phyloP scores from a whole-genome alignment of 92 coral and sea anemone genomes.

The Isaurus tuberculatus region DNA sequence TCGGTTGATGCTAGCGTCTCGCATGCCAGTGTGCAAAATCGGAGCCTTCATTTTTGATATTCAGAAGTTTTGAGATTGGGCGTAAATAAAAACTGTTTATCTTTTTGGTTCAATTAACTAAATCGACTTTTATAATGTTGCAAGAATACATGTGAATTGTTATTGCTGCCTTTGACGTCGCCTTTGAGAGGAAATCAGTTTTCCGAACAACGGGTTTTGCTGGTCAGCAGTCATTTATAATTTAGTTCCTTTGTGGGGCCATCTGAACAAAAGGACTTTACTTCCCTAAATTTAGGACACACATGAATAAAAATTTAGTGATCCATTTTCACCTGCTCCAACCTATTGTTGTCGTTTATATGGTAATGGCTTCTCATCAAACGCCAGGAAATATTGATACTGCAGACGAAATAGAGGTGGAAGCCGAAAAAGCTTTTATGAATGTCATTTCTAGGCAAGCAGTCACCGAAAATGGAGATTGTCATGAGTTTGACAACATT shows the following conservation, averaged over 20 bases:
- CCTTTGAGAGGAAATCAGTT: not conserved
- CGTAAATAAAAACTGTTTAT: too few relatives aligned
- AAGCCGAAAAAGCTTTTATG: slow-evolving; percentile 36
- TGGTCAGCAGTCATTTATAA: not conserved
- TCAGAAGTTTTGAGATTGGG: not conserved
- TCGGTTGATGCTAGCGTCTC: not conserved
- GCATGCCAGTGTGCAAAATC: not conserved
- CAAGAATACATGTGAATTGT: not conserved
- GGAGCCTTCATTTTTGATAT: not conserved
- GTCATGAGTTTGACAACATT: slow-evolving; percentile 27
- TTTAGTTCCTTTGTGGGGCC: not conserved
- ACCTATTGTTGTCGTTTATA: not conserved
- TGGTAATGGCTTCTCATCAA: slow-evolving; percentile 20
- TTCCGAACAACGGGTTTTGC: not conserved
- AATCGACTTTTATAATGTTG: too few relatives aligned
- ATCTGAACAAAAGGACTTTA: not conserved
- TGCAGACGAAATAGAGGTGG: slow-evolving; percentile 11
- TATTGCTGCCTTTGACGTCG: not conserved
- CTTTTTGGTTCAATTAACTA: too few relatives aligned
- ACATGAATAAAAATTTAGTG: not conserved
- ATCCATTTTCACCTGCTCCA: slow-evolving; percentile 3
- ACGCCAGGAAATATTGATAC: not conserved
- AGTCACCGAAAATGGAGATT: slow-evolving; percentile 12
- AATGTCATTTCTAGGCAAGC: slow-evolving; percentile 4
- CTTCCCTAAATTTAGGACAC: not conserved